These are phyloP conservation scores for Cenopis cana DNA, from an alignment of 2,888 invertebrate genomes.

Conservation along the genomic window DNA sequence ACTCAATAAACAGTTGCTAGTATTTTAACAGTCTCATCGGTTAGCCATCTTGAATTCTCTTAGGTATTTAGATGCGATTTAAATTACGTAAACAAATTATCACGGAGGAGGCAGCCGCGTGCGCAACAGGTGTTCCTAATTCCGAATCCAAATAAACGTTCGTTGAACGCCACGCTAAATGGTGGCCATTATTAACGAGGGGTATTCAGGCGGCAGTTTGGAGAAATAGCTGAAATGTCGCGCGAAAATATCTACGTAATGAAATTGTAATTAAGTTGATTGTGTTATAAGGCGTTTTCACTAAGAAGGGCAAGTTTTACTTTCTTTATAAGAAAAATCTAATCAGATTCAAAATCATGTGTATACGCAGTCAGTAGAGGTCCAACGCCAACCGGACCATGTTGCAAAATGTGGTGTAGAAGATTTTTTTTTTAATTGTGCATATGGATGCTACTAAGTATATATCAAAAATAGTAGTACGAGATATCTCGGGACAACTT, in stretches of 20 bases:
- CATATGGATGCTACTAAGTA: no score
- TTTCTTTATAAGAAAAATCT: no score
- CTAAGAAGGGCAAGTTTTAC: no score
- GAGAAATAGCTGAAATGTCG: neutral
- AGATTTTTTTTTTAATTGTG: no score
- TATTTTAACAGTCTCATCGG: neutral
- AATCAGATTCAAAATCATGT: no score
- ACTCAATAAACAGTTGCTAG: neutral
- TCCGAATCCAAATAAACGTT: constrained; percentile 74
- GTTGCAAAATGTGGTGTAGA: no score
- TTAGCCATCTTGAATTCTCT: constrained; percentile 22
- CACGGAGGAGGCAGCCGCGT: constrained; percentile 50
- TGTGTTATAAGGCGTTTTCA: neutral
- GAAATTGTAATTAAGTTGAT: neutral
- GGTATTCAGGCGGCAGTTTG: neutral
- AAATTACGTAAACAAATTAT: constrained; percentile 76
- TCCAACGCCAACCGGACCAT: no score
- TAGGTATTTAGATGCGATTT: constrained; percentile 65
- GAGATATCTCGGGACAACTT: no score
- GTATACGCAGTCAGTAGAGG: no score
- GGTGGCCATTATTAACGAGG: constrained; percentile 55
- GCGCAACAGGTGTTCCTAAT: constrained; percentile 78
- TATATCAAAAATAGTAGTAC: no score
- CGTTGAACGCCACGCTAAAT: constrained; percentile 60
- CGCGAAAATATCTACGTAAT: neutral